These are phyloP conservation scores for Tragelaphus imberbis DNA, from an alignment of 2,113 vertebrate species.

Conservation along the genomic window DNA sequence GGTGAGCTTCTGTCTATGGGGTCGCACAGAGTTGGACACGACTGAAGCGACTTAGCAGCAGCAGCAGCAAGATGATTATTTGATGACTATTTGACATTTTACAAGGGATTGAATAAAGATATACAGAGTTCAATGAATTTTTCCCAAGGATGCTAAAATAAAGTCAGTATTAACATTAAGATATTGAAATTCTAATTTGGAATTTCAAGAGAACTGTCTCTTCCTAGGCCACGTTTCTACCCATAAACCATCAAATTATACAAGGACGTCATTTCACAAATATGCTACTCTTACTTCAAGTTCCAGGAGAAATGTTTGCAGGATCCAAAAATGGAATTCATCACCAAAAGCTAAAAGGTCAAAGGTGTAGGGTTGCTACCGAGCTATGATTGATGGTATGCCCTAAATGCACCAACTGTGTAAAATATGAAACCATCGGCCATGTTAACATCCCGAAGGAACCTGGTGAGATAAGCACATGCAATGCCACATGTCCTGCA, in stretches of 20 bases:
- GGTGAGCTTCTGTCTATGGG: too few relatives aligned
- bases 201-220: constrained; percentile 37
- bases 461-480: constrained; percentile 10
- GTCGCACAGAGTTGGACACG: too few relatives aligned
- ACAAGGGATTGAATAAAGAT: constrained; percentile 27
- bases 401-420: constrained; percentile 50
- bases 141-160: constrained; percentile 24
- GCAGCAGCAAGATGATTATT: background rate
- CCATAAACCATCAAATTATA: constrained; percentile 46
- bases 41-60: too few relatives aligned
- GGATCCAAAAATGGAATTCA: constrained; percentile 39
- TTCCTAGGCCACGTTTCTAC: constrained; percentile 17
- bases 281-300: constrained; percentile 10
- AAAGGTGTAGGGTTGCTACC: constrained; percentile 14
- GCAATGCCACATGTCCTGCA: background rate
- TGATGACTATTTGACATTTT: background rate
- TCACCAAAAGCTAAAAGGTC: constrained; percentile 36
- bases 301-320: constrained; percentile 33
- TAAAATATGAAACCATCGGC: constrained; percentile 12
- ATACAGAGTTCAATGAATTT: background rate
- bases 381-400: constrained; percentile 38
- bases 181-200: background rate
- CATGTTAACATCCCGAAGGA: background rate
- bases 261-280: constrained; percentile 39
- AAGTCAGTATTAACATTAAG: constrained; percentile 7